Conservation (phyloP, 2,888 invertebrate genomes). For the Dynastes maya region DNA sequence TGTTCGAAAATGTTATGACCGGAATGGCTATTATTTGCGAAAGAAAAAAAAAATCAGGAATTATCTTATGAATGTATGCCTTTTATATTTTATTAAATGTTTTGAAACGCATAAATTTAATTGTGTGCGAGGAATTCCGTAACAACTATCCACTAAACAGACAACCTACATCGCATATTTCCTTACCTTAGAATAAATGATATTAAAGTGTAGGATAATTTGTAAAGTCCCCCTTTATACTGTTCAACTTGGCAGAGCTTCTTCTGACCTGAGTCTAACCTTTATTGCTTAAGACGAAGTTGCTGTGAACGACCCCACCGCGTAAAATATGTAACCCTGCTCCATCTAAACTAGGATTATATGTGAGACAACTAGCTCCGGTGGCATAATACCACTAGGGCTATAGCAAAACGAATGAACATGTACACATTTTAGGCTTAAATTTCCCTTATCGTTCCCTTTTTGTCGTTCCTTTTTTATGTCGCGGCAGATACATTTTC, state of each 20-base stretch:
- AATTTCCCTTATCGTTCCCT: slow-evolving; percentile 22
- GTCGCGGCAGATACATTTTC: slow-evolving; percentile 11
- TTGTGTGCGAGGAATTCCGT: too few species aligned
- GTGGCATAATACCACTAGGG: slow-evolving; percentile 22
- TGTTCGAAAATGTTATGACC: too few species aligned
- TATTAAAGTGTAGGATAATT: slow-evolving; percentile 8
- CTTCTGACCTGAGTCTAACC: slow-evolving; percentile 34
- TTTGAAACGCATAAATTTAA: too few species aligned
- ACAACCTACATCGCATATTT: too few species aligned
- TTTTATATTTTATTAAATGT: background rate
- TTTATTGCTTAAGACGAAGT: slow-evolving; percentile 38
- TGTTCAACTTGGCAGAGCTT: background rate
- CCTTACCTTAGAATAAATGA: too few species aligned
- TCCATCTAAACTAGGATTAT: slow-evolving; percentile 39
- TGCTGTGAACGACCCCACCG: slow-evolving; percentile 18
- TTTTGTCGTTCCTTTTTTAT: slow-evolving; percentile 6
- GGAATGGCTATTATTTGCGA: too few species aligned
- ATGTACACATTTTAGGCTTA: slow-evolving; percentile 33
- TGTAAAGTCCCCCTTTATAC: slow-evolving; percentile 1
- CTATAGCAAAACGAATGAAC: slow-evolving; percentile 26
- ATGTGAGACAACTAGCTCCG: slow-evolving; percentile 37
- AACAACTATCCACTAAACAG: too few species aligned
- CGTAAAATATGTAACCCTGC: slow-evolving; percentile 37
- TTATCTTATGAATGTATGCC: background rate
- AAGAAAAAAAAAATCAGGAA: too few species aligned